Base-by-base conservation (phyloP, 2,113 vertebrate species). In the Myocastor coypus region DNA sequence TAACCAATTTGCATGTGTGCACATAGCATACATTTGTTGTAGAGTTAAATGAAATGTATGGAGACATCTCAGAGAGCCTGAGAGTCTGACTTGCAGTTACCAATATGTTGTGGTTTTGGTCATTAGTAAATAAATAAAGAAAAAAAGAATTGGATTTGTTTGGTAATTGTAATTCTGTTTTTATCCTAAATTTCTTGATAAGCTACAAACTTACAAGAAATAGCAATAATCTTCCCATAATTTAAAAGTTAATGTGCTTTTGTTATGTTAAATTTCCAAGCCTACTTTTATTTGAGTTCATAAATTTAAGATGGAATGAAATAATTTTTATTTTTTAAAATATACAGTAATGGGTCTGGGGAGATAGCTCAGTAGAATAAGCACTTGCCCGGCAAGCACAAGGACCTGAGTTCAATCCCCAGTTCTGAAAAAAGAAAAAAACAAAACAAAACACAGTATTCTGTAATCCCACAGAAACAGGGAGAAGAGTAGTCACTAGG, bases 301-400 rank as follows among this genome's bases (percentile, higher is more conserved):
- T 85, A 28, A 87, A 80, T 61, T 94, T 75, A 93, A 55, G 7
- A 68, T 90, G 73, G 66, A 73, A 81, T 52, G 34, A 80, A 64
- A 66, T 66, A 3, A 78, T 87, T 82, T 95, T 11, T 73, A 5
- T 4, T 73, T 42, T 75, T 75, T 42, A 42, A 42, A 11, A 32
- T 83, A 87, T 83, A 81, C 50, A 30, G 6, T 83, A 37, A 63
- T 90, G n/a, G n/a, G n/a, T n/a, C n/a, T n/a, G n/a, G n/a, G n/a
- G n/a, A n/a, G n/a, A n/a, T n/a, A n/a, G n/a, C n/a, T n/a, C n/a
- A n/a, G n/a, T n/a, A n/a, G n/a, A n/a, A n/a, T n/a, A n/a, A n/a
- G n/a, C n/a, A n/a, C n/a, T n/a, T n/a, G n/a, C n/a, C n/a, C n/a
- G n/a, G n/a, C n/a, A n/a, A n/a, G n/a, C n/a, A n/a, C n/a, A n/a